Evolutionary conservation across 2,888 invertebrate species (phyloP).

Genomic region (Fragum whitleyi): DNA sequence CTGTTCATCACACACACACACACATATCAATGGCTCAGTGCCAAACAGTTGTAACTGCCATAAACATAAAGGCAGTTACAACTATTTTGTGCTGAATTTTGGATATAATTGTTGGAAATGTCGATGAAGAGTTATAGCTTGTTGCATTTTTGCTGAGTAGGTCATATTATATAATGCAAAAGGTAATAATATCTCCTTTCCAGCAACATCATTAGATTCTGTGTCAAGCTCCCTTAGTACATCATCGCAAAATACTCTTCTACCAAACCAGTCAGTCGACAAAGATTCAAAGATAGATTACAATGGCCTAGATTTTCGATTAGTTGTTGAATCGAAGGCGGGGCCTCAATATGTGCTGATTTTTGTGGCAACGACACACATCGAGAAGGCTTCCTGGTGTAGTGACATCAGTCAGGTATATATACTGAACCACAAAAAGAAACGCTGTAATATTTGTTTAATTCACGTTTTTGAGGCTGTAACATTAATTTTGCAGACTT

Average conservation of each 20-base stretch:
- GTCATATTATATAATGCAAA: conserved; percentile 3
- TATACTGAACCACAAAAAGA: not conserved
- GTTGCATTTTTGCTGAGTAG: too few species aligned
- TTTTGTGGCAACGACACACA: conserved; percentile 90
- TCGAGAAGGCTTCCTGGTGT: conserved; percentile 97
- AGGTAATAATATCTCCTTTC: conserved; percentile 33
- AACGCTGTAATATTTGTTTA: too few species aligned
- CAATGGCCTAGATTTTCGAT: conserved; percentile 90
- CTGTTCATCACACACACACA: too few species aligned
- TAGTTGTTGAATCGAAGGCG: conserved; percentile 89
- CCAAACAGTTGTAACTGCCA: too few species aligned
- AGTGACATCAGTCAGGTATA: conserved; percentile 93
- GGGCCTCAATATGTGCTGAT: conserved; percentile 89
- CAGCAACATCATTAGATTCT: conserved; percentile 83
- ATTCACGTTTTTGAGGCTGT: too few species aligned
- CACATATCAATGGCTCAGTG: too few species aligned
- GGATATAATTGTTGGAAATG: too few species aligned
- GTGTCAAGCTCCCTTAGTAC: conserved; percentile 80
- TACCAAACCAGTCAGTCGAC: conserved; percentile 71
- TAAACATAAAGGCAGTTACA: too few species aligned
- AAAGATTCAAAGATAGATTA: conserved; percentile 82
- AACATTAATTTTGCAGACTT: too few species aligned
- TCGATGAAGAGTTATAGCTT: too few species aligned
- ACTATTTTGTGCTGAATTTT: too few species aligned
- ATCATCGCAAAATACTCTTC: conserved; percentile 76